phyloP scores from a whole-genome alignment of 2,888 invertebrate species.

The Leptura quadrifasciata region DNA sequence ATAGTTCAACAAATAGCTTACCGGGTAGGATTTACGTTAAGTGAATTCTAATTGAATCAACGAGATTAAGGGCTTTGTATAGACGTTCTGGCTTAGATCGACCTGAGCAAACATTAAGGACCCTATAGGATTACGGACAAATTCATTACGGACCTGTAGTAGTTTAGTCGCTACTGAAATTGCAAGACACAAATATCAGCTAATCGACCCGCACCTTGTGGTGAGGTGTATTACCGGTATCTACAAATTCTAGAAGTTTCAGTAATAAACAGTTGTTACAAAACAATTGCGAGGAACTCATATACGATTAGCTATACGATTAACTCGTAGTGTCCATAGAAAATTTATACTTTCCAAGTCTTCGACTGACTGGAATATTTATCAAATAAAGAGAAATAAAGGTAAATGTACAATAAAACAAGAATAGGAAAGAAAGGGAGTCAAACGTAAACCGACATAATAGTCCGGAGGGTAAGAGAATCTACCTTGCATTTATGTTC shows the following conservation, averaged over 20 bases:
- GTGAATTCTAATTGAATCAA: slow-evolving; percentile 50
- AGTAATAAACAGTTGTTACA: too few relatives aligned
- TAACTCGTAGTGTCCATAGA: too few relatives aligned
- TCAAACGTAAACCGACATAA: too few relatives aligned
- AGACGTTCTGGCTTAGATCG: slow-evolving; percentile 44
- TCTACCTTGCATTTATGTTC: too few relatives aligned
- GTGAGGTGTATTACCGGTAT: not conserved
- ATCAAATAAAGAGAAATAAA: too few relatives aligned
- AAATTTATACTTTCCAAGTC: too few relatives aligned
- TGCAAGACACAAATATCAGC: not conserved
- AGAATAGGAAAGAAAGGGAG: too few relatives aligned
- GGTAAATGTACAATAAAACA: too few relatives aligned
- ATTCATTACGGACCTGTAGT: slow-evolving; percentile 45
- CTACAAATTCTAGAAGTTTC: not conserved
- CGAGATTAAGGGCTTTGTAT: slow-evolving; percentile 43
- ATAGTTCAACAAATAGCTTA: slow-evolving; percentile 30
- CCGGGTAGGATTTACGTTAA: slow-evolving; percentile 43
- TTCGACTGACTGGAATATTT: too few relatives aligned
- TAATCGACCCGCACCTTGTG: not conserved
- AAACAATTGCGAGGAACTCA: too few relatives aligned
- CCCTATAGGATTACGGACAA: slow-evolving; percentile 46
- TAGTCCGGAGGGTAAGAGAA: too few relatives aligned
- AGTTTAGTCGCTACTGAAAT: slow-evolving; percentile 22
- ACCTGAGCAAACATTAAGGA: slow-evolving; percentile 46
- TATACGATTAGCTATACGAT: too few relatives aligned